Base-by-base conservation (phyloP, 2,888 invertebrate genomes). In the Cartodere bifasciata region DNA sequence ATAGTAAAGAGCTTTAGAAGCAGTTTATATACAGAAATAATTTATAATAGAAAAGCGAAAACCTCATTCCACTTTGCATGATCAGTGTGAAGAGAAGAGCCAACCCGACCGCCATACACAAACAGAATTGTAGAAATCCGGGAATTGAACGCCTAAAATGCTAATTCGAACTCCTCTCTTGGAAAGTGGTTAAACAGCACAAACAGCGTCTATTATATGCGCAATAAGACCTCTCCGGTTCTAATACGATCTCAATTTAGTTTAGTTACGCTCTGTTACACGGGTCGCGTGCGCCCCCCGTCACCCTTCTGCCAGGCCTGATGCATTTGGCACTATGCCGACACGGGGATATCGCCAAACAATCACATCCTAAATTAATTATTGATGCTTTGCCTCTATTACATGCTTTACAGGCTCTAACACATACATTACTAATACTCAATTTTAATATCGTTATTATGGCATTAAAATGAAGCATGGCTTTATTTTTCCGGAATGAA, bases 171-270 rank as follows among this genome's bases (percentile, higher is more conserved):
- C 52, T 53, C 53, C 51, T 44, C 53, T 56, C 58, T 51, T 53
- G 54, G 56, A 53, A 60, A 59, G 59, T 59, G 60, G 59, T 60
- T 60, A 59, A 60, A 60, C 60, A 58, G 59, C 58, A 60, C 60
- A 60, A 60, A 60, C 59, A 60, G 56, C 59, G 57, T 60, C 61
- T 60, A 61, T 61, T 60, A 60, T 60, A 59, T 59, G 61, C 60
- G 60, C 59, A 60, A 61, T 61, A 59, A 60, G 61, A 60, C 58
- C 54, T 56, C 57, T 56, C 56, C 58, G 53, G 49, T 55, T 57
- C 60, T 61, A 62, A 62, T 61, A 59, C 60, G 60, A 61, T 62
- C 62, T 62, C 62, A 61, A 62, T 62, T 62, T 62, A 61, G 60
- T 62, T 62, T 62, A 62, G 62, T 62, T 60, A 54, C 60, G 62